A percentile compares a stretch with the other conserved stretches of the same genome.
These are phyloP conservation scores for Cerastis leucographa DNA, from an alignment of 2,888 invertebrate genomes.

Conservation along the genomic window DNA sequence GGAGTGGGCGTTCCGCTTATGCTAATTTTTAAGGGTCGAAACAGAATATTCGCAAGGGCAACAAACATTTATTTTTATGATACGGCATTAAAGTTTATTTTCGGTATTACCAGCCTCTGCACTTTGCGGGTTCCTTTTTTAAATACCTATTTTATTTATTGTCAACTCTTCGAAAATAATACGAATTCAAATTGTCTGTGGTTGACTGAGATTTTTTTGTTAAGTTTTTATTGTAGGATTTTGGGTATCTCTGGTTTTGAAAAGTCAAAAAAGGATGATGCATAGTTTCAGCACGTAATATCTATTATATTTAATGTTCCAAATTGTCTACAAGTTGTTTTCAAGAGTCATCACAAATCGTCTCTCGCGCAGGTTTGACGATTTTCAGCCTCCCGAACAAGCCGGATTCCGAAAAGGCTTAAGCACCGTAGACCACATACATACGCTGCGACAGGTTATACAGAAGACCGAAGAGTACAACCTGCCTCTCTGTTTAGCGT, in stretches of 20 bases:
- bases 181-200: constrained; percentile 21
- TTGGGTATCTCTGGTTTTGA: not conserved
- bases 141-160: constrained; percentile 62
- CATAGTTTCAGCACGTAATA: not conserved
- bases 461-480: too few species aligned
- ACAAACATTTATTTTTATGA: constrained; percentile 77
- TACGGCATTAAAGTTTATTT: constrained; percentile 73
- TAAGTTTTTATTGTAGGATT: not conserved
- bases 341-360: too few species aligned
- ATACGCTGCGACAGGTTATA: too few species aligned
- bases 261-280: not conserved
- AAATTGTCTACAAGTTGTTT: too few species aligned
- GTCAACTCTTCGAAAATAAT: constrained; percentile 49
- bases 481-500: too few species aligned
- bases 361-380: too few species aligned
- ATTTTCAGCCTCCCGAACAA: too few species aligned
- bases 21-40: constrained; percentile 74
- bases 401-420: too few species aligned
- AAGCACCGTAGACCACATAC: too few species aligned
- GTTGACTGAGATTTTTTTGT: not conserved
- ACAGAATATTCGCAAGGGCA: constrained; percentile 73
- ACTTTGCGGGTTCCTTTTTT: constrained; percentile 65
- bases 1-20: constrained; percentile 69
- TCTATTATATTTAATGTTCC: too few species aligned
- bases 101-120: constrained; percentile 69